Conservation (phyloP, 2,888 invertebrate species). For the Yponomeuta evonymella region DNA sequence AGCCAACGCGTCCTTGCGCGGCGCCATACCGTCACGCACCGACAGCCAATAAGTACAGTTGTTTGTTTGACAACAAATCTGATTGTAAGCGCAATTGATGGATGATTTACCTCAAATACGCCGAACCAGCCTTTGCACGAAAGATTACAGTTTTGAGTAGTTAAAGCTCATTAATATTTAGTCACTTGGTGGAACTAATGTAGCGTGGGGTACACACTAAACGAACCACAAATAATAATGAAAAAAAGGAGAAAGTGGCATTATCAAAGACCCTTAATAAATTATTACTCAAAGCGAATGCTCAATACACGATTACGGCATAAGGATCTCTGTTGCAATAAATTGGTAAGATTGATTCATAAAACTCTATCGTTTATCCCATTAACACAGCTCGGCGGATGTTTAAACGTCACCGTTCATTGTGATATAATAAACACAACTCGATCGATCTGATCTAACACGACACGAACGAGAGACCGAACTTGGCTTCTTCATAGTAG, state of each 20-base stretch:
- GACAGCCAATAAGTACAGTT: constrained; percentile 39
- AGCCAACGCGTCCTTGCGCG: constrained; percentile 51
- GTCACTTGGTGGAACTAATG: not conserved
- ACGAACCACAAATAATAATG: not conserved
- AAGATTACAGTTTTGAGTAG: not conserved
- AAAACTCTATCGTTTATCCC: not conserved
- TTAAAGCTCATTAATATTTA: not conserved
- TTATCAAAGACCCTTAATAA: not conserved
- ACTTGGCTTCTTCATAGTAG: no score
- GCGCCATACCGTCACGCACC: constrained; percentile 51
- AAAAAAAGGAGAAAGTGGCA: not conserved
- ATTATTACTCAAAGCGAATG: not conserved
- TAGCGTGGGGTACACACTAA: not conserved
- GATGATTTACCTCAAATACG: no score
- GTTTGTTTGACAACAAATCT: constrained; percentile 63
- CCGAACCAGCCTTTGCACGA: not conserved
- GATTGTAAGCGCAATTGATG: not conserved
- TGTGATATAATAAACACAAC: not conserved
- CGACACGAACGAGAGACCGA: no score
- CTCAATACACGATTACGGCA: not conserved
- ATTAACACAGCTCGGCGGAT: not conserved
- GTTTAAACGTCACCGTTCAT: not conserved
- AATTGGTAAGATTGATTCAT: not conserved
- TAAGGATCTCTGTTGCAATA: not conserved
- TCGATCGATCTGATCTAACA: no score